phyloP scores from a whole-genome alignment of 2,888 invertebrate genomes.

The Callyntrura sp. region DNA sequence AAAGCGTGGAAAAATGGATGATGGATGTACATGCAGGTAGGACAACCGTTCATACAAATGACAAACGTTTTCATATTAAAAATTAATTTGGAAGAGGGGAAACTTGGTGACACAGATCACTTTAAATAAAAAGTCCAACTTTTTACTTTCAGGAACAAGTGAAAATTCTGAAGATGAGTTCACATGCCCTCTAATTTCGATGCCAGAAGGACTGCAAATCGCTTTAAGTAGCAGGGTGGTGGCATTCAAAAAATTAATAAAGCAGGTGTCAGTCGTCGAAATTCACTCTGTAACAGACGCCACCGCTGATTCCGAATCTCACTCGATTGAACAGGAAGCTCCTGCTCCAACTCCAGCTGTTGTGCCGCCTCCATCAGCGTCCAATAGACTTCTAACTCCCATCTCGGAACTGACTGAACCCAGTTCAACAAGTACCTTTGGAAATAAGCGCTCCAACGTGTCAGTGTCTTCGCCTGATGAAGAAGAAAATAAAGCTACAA shows the following conservation, averaged over 20 bases:
- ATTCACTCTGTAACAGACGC: slow-evolving; percentile 55
- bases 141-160: background rate
- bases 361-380: background rate
- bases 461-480: slow-evolving; percentile 33
- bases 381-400: slow-evolving; percentile 43
- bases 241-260: slow-evolving; percentile 67
- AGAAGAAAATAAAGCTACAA: slow-evolving; percentile 24
- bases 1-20: slow-evolving; percentile 65
- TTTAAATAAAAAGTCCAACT: too few species aligned
- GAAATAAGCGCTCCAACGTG: slow-evolving; percentile 42
- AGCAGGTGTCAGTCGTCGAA: background rate
- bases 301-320: slow-evolving; percentile 76
- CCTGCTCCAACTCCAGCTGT: background rate
- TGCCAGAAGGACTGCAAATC: slow-evolving; percentile 75
- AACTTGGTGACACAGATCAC: too few species aligned
- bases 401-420: slow-evolving; percentile 69
- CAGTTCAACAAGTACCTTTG: slow-evolving; percentile 67
- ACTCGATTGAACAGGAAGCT: slow-evolving; percentile 11
- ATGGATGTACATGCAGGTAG: background rate
- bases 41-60: background rate
- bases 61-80: too few species aligned
- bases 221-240: slow-evolving; percentile 69
- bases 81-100: background rate
- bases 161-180: slow-evolving; percentile 15
- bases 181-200: slow-evolving; percentile 52